Base-by-base conservation (phyloP, 2,113 vertebrate genomes). In the Geococcyx californianus region DNA sequence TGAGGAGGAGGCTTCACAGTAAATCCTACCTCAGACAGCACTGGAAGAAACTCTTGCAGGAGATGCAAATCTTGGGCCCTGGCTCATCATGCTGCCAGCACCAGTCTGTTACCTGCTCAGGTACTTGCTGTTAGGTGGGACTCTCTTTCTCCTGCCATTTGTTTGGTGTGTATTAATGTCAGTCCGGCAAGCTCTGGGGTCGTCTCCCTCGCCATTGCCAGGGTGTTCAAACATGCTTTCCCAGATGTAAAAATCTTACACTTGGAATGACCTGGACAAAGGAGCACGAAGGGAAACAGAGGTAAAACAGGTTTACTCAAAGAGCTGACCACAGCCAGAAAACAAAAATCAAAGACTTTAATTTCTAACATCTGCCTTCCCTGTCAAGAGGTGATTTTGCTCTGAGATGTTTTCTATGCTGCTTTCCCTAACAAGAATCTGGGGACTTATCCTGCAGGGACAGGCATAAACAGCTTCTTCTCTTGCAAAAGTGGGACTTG, bases 1-100 rank as follows among this genome's bases (percentile, higher is more conserved):
- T 9, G 0, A 5, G n/a, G 66, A 49, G 34, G 28, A 36, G 14
- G 7, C 7, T 56, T 7, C 5, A 0, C 2, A 44, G 45, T 23
- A 26, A 38, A 36, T 31, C 56, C 38, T 36, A 29, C 19, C 6
- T 4, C 2, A 33, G n/a, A 42, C 24, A 74, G 33, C 60, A 26
- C 42, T 34, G 66, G 42, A 52, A 26, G n/a, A 44, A 77, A 28
- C 33, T 40, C 20, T n/a, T 17, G 68, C 10, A 31, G 45, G 11
- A 60, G 33, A 17, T 23, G 33, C 26, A 17, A 5, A 1, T 18
- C 47, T 40, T 9, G 36, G 20, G 11, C 5, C 29, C 3, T 3
- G 3, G 33, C 33, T 78, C 25, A 36, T 49, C 25, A 24, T 3
- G 1, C 42, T 40, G 33, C 38, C 24, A 9, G 38, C 26, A 28